Evolutionary conservation across 2,888 invertebrate species (phyloP), one percentile per base, ranked within the genome.

Genomic region (Phorcus lineatus): DNA sequence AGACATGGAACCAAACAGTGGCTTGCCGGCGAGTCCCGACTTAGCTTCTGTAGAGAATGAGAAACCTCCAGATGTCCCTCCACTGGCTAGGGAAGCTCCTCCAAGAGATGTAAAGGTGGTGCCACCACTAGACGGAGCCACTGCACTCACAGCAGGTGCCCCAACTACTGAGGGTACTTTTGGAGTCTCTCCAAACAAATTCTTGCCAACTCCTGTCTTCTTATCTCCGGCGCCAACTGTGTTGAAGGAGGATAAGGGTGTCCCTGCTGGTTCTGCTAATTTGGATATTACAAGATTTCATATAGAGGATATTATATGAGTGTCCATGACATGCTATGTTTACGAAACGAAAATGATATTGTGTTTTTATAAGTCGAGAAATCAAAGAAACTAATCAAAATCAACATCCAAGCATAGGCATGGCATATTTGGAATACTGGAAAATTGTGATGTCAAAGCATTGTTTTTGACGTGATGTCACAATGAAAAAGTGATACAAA

Each of bases 151-250:
- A 17, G 16, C 31, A 57, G 54, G 77, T 22, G 19, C 75, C n/a
- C 53, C 75, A 4, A 2, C 54, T 22, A n/a, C 40, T 31, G 74
- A 16, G 13, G 77, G 24, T n/a, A 22, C 0, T 24, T 40, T 28
- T 40, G 53, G 40, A 36, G 74, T 54, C 13, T 79, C 57, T 16
- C 79, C 81, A 77, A 82, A 84, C 47, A 83, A 75, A 9, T 80
- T 84, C 24, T 79, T 82, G 47, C 77, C 80, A 28, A 76, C 74
- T 13, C 75, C 76, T 1, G 80, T 22, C 13, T 66, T 57, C 24
- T 31, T 62, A 11, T 7, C 31, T 6, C 36, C 52, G 17, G 11
- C 9, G 13, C 17, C 31, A 13, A 53, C 16, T 9, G 70, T 6
- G 13, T 24, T 22, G 13, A 74, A 24, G 24, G 54, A 19, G 17